Evolutionary conservation across 2,113 vertebrate species (phyloP).

Genomic region (Athene noctua): DNA sequence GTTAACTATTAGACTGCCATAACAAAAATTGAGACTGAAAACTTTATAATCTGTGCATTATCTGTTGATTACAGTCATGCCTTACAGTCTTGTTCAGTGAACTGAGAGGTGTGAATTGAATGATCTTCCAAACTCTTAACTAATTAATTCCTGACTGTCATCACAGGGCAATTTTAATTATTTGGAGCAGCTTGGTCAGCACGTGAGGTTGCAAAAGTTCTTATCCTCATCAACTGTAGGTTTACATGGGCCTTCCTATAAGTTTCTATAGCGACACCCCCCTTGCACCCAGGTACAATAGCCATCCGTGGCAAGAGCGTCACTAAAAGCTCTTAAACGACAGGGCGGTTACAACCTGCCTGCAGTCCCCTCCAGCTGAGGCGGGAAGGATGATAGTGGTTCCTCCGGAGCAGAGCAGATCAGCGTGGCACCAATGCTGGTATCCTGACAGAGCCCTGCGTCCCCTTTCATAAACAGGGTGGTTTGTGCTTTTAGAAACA

Average conservation of each 20-base stretch:
- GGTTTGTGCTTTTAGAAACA: background rate
- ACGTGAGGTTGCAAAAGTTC: background rate
- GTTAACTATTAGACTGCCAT: background rate
- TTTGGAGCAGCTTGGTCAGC: background rate
- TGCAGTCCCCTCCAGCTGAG: background rate
- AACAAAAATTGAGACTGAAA: background rate
- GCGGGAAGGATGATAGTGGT: background rate
- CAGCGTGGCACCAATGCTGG: background rate
- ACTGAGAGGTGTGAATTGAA: background rate
- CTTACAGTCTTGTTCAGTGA: background rate
- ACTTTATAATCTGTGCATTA: fast-evolving
- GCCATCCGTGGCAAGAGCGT: background rate
- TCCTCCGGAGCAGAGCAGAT: background rate
- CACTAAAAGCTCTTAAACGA: background rate
- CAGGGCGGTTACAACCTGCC: background rate
- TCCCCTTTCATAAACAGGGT: background rate
- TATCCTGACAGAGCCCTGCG: background rate
- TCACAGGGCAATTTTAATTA: background rate
- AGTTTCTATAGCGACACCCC: background rate
- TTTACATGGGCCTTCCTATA: background rate
- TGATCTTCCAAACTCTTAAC: background rate
- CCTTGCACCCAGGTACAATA: background rate
- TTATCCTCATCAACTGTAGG: background rate
- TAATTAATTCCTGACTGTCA: background rate
- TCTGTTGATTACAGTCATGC: background rate